These are phyloP conservation scores for Harpalus rufipes DNA, from an alignment of 2,888 invertebrate genomes.

Conservation along the genomic window DNA sequence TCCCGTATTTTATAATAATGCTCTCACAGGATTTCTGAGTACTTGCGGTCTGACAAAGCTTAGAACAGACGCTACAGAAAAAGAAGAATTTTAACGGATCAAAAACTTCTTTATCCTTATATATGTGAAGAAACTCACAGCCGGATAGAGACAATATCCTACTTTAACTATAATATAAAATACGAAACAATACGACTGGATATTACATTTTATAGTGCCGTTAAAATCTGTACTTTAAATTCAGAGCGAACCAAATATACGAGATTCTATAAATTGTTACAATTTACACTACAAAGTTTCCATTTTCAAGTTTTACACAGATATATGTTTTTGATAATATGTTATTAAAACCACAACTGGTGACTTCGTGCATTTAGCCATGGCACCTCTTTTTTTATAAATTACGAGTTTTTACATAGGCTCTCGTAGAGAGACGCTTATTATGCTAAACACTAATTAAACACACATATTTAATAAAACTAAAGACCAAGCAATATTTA, in stretches of 20 bases:
- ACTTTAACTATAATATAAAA: constrained; percentile 32
- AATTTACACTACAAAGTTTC: too few relatives aligned
- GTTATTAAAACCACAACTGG: too few relatives aligned
- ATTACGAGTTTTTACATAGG: too few relatives aligned
- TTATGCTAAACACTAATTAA: too few relatives aligned
- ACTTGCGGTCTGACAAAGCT: constrained; percentile 38
- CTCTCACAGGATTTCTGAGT: constrained; percentile 41
- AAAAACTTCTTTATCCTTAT: constrained; percentile 41
- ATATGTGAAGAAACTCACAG: constrained; percentile 14
- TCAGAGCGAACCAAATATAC: background rate
- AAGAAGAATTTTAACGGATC: constrained; percentile 26
- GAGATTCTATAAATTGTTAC: background rate
- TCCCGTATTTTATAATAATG: constrained; percentile 46
- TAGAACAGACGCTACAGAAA: constrained; percentile 24
- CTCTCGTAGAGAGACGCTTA: too few relatives aligned
- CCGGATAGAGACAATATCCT: constrained; percentile 8
- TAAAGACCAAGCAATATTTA: too few relatives aligned
- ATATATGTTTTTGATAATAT: too few relatives aligned
- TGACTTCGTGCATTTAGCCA: too few relatives aligned
- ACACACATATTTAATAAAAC: too few relatives aligned
- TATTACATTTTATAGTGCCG: constrained; percentile 9
- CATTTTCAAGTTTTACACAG: too few relatives aligned
- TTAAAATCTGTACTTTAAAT: background rate
- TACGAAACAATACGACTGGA: background rate
- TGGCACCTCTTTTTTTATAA: too few relatives aligned